Evolutionary conservation across 2,888 invertebrate genomes (phyloP).

Genomic region (Diachrysia chrysitis): DNA sequence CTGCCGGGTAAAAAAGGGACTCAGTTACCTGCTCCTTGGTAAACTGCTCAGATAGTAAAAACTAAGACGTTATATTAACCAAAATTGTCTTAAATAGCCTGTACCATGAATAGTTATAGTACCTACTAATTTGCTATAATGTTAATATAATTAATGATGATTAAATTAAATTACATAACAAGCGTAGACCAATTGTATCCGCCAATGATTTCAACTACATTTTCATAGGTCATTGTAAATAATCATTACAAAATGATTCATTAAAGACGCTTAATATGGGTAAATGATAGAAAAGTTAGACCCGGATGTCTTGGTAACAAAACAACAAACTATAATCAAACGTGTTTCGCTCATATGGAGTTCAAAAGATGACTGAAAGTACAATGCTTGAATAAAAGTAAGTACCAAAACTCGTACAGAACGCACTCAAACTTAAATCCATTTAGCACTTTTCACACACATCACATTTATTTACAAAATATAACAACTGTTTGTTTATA

Average conservation of each 20-base stretch:
- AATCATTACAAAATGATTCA: constrained; percentile 43
- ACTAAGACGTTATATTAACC: constrained; percentile 30
- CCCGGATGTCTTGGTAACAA: constrained; percentile 86
- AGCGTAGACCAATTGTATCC: constrained; percentile 35
- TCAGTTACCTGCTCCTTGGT: constrained; percentile 79
- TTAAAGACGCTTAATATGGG: constrained; percentile 63
- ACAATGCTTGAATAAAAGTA: constrained; percentile 65
- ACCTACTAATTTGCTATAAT: not conserved
- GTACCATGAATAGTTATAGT: constrained; percentile 3
- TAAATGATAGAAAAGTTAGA: constrained; percentile 70
- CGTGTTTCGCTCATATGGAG: constrained; percentile 82
- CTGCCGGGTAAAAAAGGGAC: constrained; percentile 79
- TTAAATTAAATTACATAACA: constrained; percentile 1
- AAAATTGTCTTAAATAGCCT: constrained; percentile 11
- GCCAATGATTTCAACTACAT: constrained; percentile 69
- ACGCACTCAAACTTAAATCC: constrained; percentile 68
- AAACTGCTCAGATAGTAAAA: constrained; percentile 26
- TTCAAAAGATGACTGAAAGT: constrained; percentile 73
- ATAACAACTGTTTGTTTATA: constrained; percentile 73
- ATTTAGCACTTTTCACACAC: constrained; percentile 70
- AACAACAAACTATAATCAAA: constrained; percentile 86
- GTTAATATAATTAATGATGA: not conserved
- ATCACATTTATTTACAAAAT: constrained; percentile 75
- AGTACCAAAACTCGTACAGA: constrained; percentile 72
- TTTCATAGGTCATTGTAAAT: constrained; percentile 43